Conservation (phyloP, 2,797 vertebrate species). For the Tamandua tetradactyla region DNA sequence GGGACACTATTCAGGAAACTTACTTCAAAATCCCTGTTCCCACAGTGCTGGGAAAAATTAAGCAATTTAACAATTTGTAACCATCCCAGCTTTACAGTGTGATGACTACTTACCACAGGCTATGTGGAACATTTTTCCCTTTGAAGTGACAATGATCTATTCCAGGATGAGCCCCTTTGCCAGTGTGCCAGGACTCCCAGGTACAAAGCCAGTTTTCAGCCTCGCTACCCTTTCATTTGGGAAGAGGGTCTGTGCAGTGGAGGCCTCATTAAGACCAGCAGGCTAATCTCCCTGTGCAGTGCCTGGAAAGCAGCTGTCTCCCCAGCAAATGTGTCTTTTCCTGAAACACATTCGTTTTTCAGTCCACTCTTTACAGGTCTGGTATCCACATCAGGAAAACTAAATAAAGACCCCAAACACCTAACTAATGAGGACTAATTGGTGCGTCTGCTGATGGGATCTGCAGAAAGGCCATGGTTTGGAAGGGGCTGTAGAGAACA, state of each 20-base stretch:
- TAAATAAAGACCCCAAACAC: conserved; percentile 57
- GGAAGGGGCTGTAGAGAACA: conserved; percentile 68
- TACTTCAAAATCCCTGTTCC: background rate
- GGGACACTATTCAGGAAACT: background rate
- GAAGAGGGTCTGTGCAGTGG: conserved; percentile 4
- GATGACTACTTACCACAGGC: background rate
- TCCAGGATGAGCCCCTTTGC: conserved; percentile 50
- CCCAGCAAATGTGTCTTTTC: conserved; percentile 28
- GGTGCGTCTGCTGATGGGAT: conserved; percentile 70
- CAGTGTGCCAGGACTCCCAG: conserved; percentile 23
- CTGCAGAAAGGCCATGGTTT: conserved; percentile 63
- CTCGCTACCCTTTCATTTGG: conserved; percentile 40
- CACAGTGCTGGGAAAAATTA: background rate
- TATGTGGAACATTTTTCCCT: background rate
- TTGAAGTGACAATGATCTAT: conserved; percentile 73
- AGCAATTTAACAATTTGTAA: background rate
- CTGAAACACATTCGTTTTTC: conserved; percentile 32
- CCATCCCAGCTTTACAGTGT: background rate
- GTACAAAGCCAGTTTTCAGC: conserved; percentile 42
- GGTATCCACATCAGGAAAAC: conserved; percentile 64
- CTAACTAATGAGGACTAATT: conserved; percentile 78
- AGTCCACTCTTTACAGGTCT: conserved; percentile 59
- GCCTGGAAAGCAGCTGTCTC: conserved; percentile 72
- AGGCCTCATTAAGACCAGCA: conserved; percentile 57
- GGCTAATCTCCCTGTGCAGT: background rate